Conservation (phyloP, 2,113 vertebrate species). For the Patagioenas fasciata region DNA sequence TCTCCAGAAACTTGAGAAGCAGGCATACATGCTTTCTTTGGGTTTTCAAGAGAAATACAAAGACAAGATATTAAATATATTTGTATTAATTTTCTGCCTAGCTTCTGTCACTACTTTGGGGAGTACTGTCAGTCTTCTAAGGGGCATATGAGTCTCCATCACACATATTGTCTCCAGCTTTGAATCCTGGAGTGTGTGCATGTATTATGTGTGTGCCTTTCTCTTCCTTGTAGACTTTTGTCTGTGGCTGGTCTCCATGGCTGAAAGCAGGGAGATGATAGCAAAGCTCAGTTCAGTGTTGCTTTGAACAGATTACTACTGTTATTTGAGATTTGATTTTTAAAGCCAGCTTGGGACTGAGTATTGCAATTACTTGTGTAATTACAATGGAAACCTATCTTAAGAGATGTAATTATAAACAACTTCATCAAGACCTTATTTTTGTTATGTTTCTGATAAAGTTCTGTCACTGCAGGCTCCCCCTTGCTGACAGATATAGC, state of each 20-base stretch:
- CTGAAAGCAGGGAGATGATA: not conserved
- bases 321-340: not conserved
- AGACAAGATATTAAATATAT: not conserved
- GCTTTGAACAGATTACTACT: not conserved
- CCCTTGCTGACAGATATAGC: not conserved
- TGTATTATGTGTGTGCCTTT: not conserved
- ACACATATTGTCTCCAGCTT: not conserved
- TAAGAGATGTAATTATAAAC: not conserved
- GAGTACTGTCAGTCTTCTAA: not conserved
- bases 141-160: not conserved
- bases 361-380: not conserved
- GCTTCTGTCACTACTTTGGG: not conserved
- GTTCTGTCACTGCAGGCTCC: not conserved
- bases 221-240: not conserved
- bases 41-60: not conserved
- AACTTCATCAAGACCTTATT: not conserved
- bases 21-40: not conserved
- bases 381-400: not conserved
- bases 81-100: not conserved
- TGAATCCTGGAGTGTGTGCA: fast-evolving
- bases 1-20: not conserved
- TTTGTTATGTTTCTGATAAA: not conserved
- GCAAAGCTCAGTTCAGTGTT: not conserved
- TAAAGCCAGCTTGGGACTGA: not conserved
- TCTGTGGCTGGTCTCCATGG: not conserved